A percentile compares a stretch with the other conserved stretches of the same genome.
Evolutionary conservation across 2,113 vertebrate genomes (phyloP).

Genomic region (Paramormyrops kingsleyae): DNA sequence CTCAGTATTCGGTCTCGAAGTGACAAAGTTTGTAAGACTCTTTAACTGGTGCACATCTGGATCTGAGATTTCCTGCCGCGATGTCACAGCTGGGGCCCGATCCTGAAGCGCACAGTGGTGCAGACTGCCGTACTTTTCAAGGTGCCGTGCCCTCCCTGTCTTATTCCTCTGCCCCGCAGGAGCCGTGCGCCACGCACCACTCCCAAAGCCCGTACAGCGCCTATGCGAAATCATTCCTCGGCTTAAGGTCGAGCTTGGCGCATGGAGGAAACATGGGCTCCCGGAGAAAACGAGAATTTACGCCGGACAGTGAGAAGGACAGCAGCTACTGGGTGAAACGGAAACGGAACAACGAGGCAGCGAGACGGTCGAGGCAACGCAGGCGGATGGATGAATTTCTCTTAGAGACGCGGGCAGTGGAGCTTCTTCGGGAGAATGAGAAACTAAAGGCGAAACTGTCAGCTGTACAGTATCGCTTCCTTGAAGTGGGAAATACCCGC

Average conservation of each 20-base stretch:
- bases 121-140: not conserved
- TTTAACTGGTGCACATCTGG: not conserved
- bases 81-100: not conserved
- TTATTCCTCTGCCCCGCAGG: not conserved
- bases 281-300: conserved; percentile 42
- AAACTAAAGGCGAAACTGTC: conserved; percentile 42
- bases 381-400: conserved; percentile 41
- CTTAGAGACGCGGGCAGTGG: conserved; percentile 40
- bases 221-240: conserved; percentile 24
- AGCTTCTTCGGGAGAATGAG: conserved; percentile 47
- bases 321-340: conserved; percentile 47
- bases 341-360: conserved; percentile 51
- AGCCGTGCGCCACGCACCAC: not conserved
- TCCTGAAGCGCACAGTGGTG: not conserved
- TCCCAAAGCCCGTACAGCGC: not conserved
- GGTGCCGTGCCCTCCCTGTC: not conserved
- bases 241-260: not conserved
- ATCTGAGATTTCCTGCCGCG: not conserved
- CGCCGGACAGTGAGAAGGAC: conserved; percentile 42
- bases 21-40: not conserved
- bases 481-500: not conserved
- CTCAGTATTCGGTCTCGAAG: not conserved
- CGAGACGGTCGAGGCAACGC: conserved; percentile 49
- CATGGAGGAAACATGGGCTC: not conserved
- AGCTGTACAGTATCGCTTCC: conserved; percentile 21